These are phyloP conservation scores for Lycophotia porphyrea DNA, from an alignment of 2,888 invertebrate species.

Conservation along the genomic window DNA sequence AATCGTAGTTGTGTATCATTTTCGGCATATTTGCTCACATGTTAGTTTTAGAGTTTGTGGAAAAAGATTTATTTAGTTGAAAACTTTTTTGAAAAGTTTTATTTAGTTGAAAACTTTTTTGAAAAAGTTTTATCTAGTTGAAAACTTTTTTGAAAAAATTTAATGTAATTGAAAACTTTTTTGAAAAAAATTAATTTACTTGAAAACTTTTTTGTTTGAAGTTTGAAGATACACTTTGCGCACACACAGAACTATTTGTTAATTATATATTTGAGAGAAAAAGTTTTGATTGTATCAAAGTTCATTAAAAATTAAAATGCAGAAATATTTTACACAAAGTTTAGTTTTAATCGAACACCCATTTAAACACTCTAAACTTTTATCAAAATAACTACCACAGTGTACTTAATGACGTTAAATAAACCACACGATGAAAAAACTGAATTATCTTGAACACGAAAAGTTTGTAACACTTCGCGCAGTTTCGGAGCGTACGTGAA, in stretches of 20 bases:
- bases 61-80: not conserved
- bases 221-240: not conserved
- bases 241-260: not conserved
- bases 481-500: constrained; percentile 8
- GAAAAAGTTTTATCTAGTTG: no score
- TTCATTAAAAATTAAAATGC: not conserved
- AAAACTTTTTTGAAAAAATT: no score
- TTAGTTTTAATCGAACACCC: not conserved
- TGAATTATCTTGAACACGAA: not conserved
- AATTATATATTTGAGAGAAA: not conserved
- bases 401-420: not conserved
- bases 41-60: not conserved
- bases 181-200: not conserved
- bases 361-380: not conserved
- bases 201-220: not conserved
- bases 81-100: not conserved
- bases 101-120: no score
- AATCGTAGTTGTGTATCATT: constrained; percentile 62
- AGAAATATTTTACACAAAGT: not conserved
- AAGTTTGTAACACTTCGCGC: constrained; percentile 41
- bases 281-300: not conserved
- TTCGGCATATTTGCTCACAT: constrained; percentile 65
- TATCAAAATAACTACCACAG: not conserved
- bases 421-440: not conserved
- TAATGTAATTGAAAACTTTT: no score